Conservation (phyloP, 2,797 vertebrate species). For the Somateria mollissima region DNA sequence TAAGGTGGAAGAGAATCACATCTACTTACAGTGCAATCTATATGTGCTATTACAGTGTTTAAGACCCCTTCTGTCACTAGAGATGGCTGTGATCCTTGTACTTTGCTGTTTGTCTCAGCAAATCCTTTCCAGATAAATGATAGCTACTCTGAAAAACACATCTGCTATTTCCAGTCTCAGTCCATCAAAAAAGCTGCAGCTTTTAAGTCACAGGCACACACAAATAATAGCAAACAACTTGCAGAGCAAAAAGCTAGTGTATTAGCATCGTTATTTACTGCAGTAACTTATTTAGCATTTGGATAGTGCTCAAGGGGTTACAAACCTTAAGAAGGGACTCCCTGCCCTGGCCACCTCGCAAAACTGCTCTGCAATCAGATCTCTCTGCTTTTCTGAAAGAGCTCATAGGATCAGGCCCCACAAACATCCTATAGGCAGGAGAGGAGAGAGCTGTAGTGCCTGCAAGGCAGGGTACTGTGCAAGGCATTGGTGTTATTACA, state of each 20-base stretch:
- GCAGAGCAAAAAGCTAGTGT: background rate
- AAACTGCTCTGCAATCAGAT: background rate
- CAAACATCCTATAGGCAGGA: background rate
- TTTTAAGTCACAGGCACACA: conserved; percentile 17
- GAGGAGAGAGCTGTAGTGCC: background rate
- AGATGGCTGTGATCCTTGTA: background rate
- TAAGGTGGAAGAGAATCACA: background rate
- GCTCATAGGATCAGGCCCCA: background rate
- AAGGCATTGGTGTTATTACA: background rate
- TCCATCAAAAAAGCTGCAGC: conserved; percentile 2
- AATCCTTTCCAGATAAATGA: conserved; percentile 25
- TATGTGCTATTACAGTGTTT: background rate
- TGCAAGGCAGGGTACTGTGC: background rate
- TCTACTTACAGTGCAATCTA: background rate
- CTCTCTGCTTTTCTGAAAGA: background rate
- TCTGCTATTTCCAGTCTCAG: conserved; percentile 40
- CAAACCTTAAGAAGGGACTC: background rate
- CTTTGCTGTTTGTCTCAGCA: conserved; percentile 47
- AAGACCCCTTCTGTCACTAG: background rate
- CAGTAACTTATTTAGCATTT: background rate
- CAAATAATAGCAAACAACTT: background rate
- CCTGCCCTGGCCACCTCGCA: background rate
- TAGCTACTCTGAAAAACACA: conserved; percentile 15
- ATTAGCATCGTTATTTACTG: background rate
- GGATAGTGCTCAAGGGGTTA: background rate